phyloP scores from a whole-genome alignment of 1,140 invertebrate genomes.

The Sarcophaga bullata region DNA sequence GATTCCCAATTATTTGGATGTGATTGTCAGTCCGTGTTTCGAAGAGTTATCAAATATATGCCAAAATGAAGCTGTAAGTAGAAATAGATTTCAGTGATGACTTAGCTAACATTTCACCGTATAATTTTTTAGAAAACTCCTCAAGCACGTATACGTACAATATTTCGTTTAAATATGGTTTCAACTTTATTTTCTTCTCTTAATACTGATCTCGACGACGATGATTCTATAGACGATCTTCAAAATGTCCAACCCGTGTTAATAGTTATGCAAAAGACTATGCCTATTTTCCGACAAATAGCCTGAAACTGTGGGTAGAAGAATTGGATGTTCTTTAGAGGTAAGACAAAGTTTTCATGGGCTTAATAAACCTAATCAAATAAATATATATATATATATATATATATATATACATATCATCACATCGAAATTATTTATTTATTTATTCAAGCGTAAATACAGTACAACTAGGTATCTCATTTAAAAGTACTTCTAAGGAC shows the following conservation, averaged over 20 bases:
- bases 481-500: too few relatives aligned
- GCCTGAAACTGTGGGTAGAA: slow-evolving; percentile 69
- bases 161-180: slow-evolving; percentile 75
- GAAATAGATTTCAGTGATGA: background rate
- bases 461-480: too few relatives aligned
- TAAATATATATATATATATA: too few relatives aligned
- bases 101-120: background rate
- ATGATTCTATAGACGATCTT: slow-evolving; percentile 52
- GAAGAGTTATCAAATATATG: slow-evolving; percentile 71
- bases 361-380: too few relatives aligned
- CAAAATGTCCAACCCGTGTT: slow-evolving; percentile 67
- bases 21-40: slow-evolving; percentile 75
- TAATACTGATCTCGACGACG: slow-evolving; percentile 65
- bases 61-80: slow-evolving; percentile 64
- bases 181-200: slow-evolving; percentile 77
- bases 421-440: too few relatives aligned
- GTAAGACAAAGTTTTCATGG: slow-evolving; percentile 66
- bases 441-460: too few relatives aligned
- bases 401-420: too few relatives aligned
- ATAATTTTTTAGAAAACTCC: slow-evolving; percentile 63
- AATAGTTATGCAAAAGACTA: slow-evolving; percentile 71
- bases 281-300: slow-evolving; percentile 70
- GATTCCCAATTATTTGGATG: slow-evolving; percentile 77
- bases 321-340: slow-evolving; percentile 71
- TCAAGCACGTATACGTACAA: slow-evolving; percentile 66